These are phyloP conservation scores for Loripinus fragilis DNA, from an alignment of 2,888 invertebrate genomes.

Conservation along the genomic window DNA sequence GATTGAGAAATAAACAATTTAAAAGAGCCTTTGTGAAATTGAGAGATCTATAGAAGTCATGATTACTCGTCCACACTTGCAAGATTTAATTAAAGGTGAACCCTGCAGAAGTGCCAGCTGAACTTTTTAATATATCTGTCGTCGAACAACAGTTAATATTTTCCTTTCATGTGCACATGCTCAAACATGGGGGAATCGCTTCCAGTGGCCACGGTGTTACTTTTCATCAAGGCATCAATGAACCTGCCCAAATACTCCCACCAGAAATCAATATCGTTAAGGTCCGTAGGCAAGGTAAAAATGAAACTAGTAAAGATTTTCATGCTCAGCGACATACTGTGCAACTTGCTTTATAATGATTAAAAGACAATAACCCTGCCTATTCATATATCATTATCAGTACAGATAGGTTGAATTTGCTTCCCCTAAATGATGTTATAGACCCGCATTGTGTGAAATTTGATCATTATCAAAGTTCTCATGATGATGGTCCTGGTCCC, in stretches of 20 bases:
- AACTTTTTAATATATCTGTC: constrained; percentile 25
- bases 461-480: not conserved
- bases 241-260: too few species aligned
- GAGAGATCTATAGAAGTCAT: too few species aligned
- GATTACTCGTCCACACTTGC: too few species aligned
- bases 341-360: constrained; percentile 44
- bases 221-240: too few species aligned
- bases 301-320: constrained; percentile 42
- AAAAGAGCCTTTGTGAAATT: too few species aligned
- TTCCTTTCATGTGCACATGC: constrained; percentile 41
- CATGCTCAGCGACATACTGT: constrained; percentile 39
- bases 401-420: too few species aligned
- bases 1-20: too few species aligned
- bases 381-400: constrained; percentile 45
- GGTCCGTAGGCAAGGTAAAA: constrained; percentile 47
- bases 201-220: constrained; percentile 49
- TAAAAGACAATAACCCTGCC: constrained; percentile 50
- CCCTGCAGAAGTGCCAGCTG: constrained; percentile 38
- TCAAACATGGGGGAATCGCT: constrained; percentile 50
- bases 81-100: too few species aligned
- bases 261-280: constrained; percentile 45
- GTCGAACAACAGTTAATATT: too few species aligned
- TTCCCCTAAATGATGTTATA: too few species aligned
- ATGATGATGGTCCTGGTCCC: constrained; percentile 45
- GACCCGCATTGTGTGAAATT: constrained; percentile 28